Evolutionary conservation across 2,888 invertebrate species (phyloP), one percentile per base, ranked within the genome.

Genomic region (Meliscaeva auricollis): DNA sequence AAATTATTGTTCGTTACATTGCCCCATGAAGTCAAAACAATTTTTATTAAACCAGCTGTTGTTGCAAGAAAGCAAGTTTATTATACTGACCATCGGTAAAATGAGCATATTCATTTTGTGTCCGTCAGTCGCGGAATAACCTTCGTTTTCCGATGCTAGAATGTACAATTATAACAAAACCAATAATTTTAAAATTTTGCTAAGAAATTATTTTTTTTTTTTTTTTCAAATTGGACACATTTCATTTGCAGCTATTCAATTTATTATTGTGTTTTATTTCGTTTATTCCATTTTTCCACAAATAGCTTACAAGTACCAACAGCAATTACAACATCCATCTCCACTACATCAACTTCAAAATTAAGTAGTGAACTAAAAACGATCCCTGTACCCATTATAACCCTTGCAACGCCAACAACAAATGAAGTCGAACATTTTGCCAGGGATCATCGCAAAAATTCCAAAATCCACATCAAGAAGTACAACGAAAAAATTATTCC

Each of bases 231-330:
- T 79, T 72, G 75, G 75, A 79, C 75, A 58, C 32, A 66, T 58
- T 78, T 62, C 69, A 2, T 69, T 69, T 68, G 8, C 74, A 74
- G 52, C 64, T 66, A 76, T 64, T 62, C 41, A 50, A 68, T 74
- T 74, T 62, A 56, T 69, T 38, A 32, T 44, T 72, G 50, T 17
- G 30, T 75, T 69, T 70, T 77, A 60, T 75, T 75, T 72, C 13
- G 11, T 64, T 64, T 64, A n/a, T 44, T 62, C 44, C 44, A 30
- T 38, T 56, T 69, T 68, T 75, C 69, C 41, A 80, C 41, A 62
- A 85, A 81, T 73, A 85, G 85, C 85, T 77, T 81, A 73, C 85
- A 80, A 80, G 75, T 72, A 60, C 62, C 85, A 80, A 73, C 80
- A 70, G 64, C 62, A 69, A 84, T 70, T 56, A 52, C 74, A 85